phyloP scores from a whole-genome alignment of 2,113 vertebrate genomes.

The Bufo gargarizans region DNA sequence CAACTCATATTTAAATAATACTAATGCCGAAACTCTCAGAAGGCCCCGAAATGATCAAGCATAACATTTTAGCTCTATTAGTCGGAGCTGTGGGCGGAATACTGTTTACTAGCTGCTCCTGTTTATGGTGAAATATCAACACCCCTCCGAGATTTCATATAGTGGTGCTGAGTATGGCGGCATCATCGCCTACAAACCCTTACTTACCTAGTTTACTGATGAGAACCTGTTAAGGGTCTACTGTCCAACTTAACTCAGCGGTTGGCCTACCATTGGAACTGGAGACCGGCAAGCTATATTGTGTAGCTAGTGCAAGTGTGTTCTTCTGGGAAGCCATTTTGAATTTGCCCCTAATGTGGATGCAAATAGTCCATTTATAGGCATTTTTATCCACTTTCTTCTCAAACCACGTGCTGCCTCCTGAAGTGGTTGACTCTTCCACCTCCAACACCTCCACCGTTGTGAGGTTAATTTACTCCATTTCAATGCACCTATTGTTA shows the following conservation, averaged over 20 bases:
- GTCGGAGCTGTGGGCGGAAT: neutral
- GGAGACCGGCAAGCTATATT: too few species aligned
- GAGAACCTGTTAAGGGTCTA: neutral
- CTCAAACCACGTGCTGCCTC: neutral
- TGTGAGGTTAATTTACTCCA: neutral
- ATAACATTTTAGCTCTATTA: constrained; percentile 46
- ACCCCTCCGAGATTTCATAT: neutral
- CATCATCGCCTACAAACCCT: neutral
- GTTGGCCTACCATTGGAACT: neutral
- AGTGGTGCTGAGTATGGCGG: neutral
- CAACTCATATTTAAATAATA: constrained; percentile 16
- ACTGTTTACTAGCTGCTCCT: neutral
- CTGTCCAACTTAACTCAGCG: neutral
- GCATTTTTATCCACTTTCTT: too few species aligned
- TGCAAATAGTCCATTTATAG: too few species aligned
- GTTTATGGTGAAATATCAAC: constrained; percentile 4
- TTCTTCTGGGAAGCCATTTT: too few species aligned
- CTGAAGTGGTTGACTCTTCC: neutral
- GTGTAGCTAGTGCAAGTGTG: too few species aligned
- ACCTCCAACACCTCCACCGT: too few species aligned
- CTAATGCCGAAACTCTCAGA: neutral
- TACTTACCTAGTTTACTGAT: neutral
- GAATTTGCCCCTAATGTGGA: too few species aligned
- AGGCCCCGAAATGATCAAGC: constrained; percentile 23
- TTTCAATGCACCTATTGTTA: neutral